phyloP scores from a whole-genome alignment of 2,113 vertebrate genomes.

The Eira barbara region DNA sequence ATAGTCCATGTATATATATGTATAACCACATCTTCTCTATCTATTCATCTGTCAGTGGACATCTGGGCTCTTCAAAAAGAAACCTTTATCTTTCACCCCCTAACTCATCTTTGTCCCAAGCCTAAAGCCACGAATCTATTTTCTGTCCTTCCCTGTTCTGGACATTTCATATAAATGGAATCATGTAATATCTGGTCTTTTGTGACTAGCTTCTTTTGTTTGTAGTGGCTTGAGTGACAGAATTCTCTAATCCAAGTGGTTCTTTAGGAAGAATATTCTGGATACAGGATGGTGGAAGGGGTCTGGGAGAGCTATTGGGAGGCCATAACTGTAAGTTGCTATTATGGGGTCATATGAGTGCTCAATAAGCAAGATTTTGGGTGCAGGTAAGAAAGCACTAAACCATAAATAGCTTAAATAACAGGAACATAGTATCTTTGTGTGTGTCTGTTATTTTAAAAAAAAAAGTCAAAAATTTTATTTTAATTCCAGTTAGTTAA shows the following conservation, averaged over 20 bases:
- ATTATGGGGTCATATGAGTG: not conserved
- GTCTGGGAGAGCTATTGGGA: not conserved
- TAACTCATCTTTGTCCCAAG: not conserved
- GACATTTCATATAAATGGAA: no score
- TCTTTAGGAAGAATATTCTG: not conserved
- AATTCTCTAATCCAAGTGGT: not conserved
- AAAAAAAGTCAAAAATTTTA: not conserved
- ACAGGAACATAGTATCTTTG: not conserved
- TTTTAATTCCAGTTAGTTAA: not conserved
- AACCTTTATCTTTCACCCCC: not conserved
- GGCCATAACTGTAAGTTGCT: not conserved
- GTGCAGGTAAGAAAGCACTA: not conserved
- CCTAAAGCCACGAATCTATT: not conserved
- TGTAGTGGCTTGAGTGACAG: not conserved
- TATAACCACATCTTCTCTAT: no score
- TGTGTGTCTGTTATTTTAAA: not conserved
- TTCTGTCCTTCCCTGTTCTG: not conserved
- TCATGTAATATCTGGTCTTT: no score
- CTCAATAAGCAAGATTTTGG: not conserved
- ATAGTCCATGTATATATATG: no score
- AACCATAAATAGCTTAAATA: not conserved
- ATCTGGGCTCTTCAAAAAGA: not conserved
- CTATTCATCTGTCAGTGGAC: no score
- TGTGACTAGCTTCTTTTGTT: no score
- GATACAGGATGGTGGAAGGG: not conserved